phyloP scores from a whole-genome alignment of 2,113 vertebrate genomes.

The Zosterops hypoxanthus region DNA sequence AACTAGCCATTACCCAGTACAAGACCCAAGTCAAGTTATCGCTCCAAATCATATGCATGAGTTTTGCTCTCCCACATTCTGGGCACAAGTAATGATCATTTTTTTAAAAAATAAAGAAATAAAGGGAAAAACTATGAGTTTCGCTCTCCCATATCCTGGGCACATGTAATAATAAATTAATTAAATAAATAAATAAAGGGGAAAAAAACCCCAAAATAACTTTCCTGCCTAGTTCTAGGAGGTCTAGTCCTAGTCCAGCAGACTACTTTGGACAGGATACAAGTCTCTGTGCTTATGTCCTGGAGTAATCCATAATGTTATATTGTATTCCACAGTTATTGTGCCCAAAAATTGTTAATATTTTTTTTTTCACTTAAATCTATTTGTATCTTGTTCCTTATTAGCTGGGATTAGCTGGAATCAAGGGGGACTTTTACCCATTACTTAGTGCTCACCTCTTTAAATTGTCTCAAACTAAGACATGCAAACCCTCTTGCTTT shows the following conservation, averaged over 20 bases:
- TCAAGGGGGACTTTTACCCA: background rate
- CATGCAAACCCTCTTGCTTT: background rate
- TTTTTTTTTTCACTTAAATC: background rate
- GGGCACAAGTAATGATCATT: rapidly evolving
- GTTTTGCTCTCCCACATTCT: background rate
- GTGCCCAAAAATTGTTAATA: background rate
- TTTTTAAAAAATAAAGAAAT: no score
- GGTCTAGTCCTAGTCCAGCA: background rate
- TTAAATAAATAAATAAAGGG: background rate
- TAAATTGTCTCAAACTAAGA: background rate
- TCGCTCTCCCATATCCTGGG: rapidly evolving
- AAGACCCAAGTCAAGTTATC: background rate
- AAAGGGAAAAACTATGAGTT: background rate
- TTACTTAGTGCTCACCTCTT: background rate
- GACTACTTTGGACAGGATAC: background rate
- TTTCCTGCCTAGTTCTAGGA: background rate
- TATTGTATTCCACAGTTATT: no score
- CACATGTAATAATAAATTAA: rapidly evolving
- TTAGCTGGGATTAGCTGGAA: background rate
- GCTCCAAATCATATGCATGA: background rate
- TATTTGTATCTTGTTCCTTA: background rate
- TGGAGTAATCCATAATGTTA: background rate
- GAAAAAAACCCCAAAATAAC: rapidly evolving
- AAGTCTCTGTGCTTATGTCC: background rate
- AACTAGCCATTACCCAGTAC: background rate